These are phyloP conservation scores for Seriola rivoliana DNA, from an alignment of 2,113 vertebrate genomes.

Conservation along the genomic window DNA sequence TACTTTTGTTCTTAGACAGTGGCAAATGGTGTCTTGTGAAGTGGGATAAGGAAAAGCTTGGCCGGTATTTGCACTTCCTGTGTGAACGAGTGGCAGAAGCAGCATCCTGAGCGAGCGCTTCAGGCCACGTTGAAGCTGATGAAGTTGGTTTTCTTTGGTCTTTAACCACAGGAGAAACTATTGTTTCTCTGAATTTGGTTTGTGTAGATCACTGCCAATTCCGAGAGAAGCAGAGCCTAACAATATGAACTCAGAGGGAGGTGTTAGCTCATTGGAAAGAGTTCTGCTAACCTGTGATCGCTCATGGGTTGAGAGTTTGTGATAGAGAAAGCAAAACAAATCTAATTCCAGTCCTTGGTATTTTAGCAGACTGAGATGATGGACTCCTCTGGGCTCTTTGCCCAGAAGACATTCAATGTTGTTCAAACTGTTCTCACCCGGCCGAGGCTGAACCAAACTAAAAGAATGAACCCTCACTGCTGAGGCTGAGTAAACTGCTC, in stretches of 20 bases:
- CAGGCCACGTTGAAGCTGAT: neutral
- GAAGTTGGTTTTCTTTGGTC: constrained; percentile 4
- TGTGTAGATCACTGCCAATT: neutral
- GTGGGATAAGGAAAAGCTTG: constrained; percentile 7
- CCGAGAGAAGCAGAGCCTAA: neutral
- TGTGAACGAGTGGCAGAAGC: constrained; percentile 5
- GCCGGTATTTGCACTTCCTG: neutral
- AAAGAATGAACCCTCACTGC: constrained; percentile 1
- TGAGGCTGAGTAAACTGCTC: neutral
- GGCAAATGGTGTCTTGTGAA: constrained; percentile 45
- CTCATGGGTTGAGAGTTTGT: neutral
- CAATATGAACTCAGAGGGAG: neutral
- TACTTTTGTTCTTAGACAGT: constrained; percentile 59
- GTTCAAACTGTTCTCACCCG: constrained; percentile 4
- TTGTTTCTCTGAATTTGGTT: neutral
- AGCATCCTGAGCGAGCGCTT: neutral
- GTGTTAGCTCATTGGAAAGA: neutral
- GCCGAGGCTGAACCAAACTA: constrained; percentile 9
- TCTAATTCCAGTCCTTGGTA: neutral
- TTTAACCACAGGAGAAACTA: constrained; percentile 1
- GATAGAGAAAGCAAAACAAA: constrained; percentile 19
- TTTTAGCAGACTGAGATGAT: neutral
- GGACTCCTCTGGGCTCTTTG: constrained; percentile 11
- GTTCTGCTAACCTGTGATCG: neutral
- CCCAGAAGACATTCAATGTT: constrained; percentile 6